A percentile compares a stretch with the other conserved stretches of the same genome.
Conservation (phyloP, 2,888 invertebrate genomes). For the Schizotus pectinicornis region DNA sequence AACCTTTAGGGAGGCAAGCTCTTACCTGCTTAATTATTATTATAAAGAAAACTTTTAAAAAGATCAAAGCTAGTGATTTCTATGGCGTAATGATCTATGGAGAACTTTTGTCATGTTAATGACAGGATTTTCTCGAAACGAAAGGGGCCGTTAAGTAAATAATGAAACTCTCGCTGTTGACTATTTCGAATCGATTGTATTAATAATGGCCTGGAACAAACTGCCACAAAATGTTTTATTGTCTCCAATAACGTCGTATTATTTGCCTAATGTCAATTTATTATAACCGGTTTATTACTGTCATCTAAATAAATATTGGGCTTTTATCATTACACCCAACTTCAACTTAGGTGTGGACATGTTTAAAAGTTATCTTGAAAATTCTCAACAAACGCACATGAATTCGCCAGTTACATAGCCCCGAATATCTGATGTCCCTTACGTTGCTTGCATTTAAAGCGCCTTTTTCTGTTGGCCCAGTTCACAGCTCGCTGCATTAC, state of each 20-base stretch:
- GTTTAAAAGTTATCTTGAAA: no score
- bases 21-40: constrained; percentile 26
- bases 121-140: no score
- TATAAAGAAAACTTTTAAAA: constrained; percentile 12
- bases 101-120: constrained; percentile 3
- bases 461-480: no score
- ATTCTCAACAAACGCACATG: no score
- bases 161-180: constrained; percentile 6
- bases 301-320: constrained; percentile 6
- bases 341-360: not conserved
- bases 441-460: no score
- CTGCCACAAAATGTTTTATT: constrained; percentile 10
- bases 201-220: constrained; percentile 5
- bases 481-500: no score
- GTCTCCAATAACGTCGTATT: constrained; percentile 10
- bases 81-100: not conserved
- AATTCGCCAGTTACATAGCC: no score
- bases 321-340: not conserved
- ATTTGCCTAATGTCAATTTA: constrained; percentile 12
- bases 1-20: constrained; percentile 20
- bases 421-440: no score
- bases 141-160: not conserved
- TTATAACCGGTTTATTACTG: constrained; percentile 7
- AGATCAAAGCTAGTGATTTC: constrained; percentile 25
- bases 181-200: not conserved